phyloP scores from a whole-genome alignment of 2,888 invertebrate species.

The Deroplatys truncata region DNA sequence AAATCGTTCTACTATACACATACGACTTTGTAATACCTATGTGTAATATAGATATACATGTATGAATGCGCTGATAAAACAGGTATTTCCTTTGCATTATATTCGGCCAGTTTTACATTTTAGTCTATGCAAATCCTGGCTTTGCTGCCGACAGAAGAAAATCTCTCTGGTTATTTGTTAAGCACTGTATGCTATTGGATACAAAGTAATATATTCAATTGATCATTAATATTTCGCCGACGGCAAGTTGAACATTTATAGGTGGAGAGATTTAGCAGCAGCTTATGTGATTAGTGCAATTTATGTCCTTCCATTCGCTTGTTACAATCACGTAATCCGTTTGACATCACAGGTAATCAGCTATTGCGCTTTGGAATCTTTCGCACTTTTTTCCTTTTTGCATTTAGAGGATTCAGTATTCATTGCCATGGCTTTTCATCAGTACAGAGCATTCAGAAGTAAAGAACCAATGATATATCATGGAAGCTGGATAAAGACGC shows the following conservation, averaged over 20 bases:
- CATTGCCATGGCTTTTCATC: not conserved
- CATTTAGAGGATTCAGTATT: not conserved
- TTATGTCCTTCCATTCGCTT: not conserved
- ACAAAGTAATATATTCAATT: not conserved
- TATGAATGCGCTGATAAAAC: too few relatives aligned
- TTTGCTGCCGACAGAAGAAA: too few relatives aligned
- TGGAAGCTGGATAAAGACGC: not conserved
- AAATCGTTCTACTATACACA: too few relatives aligned
- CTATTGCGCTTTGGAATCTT: not conserved
- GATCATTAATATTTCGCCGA: not conserved
- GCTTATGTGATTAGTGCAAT: not conserved
- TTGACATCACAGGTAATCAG: not conserved
- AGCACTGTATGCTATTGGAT: too few relatives aligned
- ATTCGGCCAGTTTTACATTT: too few relatives aligned
- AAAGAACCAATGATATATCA: not conserved
- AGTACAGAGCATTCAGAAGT: not conserved
- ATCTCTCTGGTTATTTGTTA: too few relatives aligned
- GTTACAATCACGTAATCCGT: not conserved
- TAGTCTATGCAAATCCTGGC: too few relatives aligned
- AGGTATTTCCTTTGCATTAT: too few relatives aligned
- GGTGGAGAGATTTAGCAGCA: not conserved
- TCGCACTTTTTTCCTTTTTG: not conserved
- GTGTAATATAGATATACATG: too few relatives aligned
- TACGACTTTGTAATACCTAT: too few relatives aligned
- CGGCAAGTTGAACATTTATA: not conserved